Percentiles rank a stretch among this genome's conserved stretches.
phyloP scores from a whole-genome alignment of 2,888 invertebrate genomes.

The Aphrophora alni region DNA sequence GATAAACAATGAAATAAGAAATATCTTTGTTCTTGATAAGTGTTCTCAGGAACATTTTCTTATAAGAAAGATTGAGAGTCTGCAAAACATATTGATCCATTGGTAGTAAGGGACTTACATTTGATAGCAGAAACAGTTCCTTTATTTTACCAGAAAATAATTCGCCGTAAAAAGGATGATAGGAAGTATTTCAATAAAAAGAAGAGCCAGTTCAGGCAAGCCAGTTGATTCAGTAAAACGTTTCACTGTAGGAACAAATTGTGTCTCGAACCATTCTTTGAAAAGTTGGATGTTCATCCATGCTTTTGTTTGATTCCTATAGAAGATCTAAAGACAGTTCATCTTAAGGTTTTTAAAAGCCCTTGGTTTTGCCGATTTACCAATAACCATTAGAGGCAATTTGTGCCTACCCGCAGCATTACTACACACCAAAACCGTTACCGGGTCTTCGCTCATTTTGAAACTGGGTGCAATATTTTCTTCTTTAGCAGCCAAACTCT shows the following conservation, averaged over 20 bases:
- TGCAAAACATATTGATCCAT: too few relatives aligned
- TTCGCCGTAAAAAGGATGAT: too few relatives aligned
- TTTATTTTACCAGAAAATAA: too few relatives aligned
- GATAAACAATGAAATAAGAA: too few relatives aligned
- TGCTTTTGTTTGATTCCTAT: constrained; percentile 47
- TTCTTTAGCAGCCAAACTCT: constrained; percentile 46
- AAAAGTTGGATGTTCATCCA: constrained; percentile 48
- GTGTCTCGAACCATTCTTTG: constrained; percentile 45
- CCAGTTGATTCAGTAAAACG: constrained; percentile 26
- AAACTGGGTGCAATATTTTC: constrained; percentile 48
- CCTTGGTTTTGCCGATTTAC: constrained; percentile 49
- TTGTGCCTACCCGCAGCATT: constrained; percentile 50
- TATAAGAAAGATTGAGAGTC: too few relatives aligned
- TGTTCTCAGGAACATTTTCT: too few relatives aligned
- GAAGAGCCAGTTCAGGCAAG: constrained; percentile 43
- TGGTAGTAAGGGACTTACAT: constrained; percentile 17
- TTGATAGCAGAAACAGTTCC: too few relatives aligned
- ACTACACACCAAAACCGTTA: too few relatives aligned
- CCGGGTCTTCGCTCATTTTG: constrained; percentile 50
- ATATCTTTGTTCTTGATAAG: too few relatives aligned
- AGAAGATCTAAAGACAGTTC: constrained; percentile 43
- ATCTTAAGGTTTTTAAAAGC: constrained; percentile 48
- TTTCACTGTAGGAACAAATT: constrained; percentile 47
- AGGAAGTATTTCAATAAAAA: constrained; percentile 49
- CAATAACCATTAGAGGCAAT: constrained; percentile 49